phyloP scores from a whole-genome alignment of 1,140 invertebrate species.

The Drosophila parvula region DNA sequence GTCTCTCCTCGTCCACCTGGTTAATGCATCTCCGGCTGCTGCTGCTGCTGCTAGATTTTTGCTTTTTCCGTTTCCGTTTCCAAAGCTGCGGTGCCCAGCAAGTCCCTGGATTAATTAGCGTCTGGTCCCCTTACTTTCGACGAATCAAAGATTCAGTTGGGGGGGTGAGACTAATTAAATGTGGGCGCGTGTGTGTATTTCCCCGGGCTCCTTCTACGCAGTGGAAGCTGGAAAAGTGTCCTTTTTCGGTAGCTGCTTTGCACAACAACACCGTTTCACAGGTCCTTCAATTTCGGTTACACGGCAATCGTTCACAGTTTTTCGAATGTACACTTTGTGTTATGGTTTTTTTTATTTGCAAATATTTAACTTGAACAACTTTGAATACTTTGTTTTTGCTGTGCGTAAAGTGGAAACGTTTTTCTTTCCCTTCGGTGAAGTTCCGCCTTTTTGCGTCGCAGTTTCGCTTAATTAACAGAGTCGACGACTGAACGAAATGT shows the following conservation, averaged over 20 bases:
- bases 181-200: conserved; percentile 30
- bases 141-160: conserved; percentile 39
- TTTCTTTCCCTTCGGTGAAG: conserved; percentile 11
- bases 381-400: conserved; percentile 28
- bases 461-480: conserved; percentile 71
- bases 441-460: conserved; percentile 66
- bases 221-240: conserved; percentile 43
- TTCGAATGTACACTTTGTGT: conserved; percentile 1
- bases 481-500: conserved; percentile 80
- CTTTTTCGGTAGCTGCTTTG: conserved; percentile 42
- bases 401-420: conserved; percentile 14
- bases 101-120: conserved; percentile 50
- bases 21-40: conserved; percentile 36
- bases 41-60: conserved; percentile 1
- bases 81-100: conserved; percentile 9
- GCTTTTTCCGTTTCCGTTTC: conserved; percentile 3
- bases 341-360: not conserved
- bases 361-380: conserved; percentile 6
- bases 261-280: conserved; percentile 29
- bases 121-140: conserved; percentile 24
- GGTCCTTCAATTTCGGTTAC: conserved; percentile 27
- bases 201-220: conserved; percentile 60
- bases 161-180: conserved; percentile 20
- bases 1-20: conserved; percentile 26
- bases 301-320: not conserved